A percentile compares a stretch with the other conserved stretches of the same genome.
Evolutionary conservation across 1,140 invertebrate genomes (phyloP).

Genomic region (Thaumatotibia leucotreta): DNA sequence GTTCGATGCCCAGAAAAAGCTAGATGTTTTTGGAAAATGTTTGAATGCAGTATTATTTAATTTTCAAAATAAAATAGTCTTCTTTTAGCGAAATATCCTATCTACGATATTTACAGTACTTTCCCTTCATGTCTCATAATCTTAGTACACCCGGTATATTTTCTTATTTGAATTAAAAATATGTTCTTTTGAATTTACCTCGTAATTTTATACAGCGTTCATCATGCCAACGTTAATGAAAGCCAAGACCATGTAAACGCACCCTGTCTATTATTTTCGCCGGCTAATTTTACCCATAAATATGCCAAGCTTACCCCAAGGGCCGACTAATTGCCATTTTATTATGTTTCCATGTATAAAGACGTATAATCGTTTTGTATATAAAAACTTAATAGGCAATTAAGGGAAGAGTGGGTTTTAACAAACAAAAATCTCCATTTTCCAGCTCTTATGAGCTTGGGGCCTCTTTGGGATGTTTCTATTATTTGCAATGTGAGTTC

Average conservation of each 20-base stretch:
- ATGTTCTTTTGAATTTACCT: too few species aligned
- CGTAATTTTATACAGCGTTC: neutral
- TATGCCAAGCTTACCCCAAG: slow-evolving; percentile 17
- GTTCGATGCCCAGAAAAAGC: too few species aligned
- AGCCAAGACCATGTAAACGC: neutral
- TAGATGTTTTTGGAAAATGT: too few species aligned
- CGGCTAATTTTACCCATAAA: slow-evolving; percentile 18
- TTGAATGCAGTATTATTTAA: too few species aligned
- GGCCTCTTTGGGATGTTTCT: neutral
- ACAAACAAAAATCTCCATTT: neutral
- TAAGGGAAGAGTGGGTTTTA: neutral
- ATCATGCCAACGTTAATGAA: neutral
- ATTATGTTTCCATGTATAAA: slow-evolving; percentile 14
- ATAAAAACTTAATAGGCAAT: neutral
- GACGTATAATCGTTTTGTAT: neutral
- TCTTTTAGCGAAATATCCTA: too few species aligned
- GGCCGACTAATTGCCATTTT: slow-evolving; percentile 18
- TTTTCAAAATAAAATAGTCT: too few species aligned
- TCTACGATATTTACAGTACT: too few species aligned
- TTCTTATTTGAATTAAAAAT: too few species aligned
- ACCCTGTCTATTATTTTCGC: neutral
- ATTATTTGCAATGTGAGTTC: neutral
- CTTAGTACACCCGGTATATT: too few species aligned
- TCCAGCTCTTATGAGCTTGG: neutral
- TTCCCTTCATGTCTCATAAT: too few species aligned